Evolutionary conservation across 1,140 invertebrate species (phyloP), one percentile per base, ranked within the genome.

Genomic region (Belonocnema kinseyi): DNA sequence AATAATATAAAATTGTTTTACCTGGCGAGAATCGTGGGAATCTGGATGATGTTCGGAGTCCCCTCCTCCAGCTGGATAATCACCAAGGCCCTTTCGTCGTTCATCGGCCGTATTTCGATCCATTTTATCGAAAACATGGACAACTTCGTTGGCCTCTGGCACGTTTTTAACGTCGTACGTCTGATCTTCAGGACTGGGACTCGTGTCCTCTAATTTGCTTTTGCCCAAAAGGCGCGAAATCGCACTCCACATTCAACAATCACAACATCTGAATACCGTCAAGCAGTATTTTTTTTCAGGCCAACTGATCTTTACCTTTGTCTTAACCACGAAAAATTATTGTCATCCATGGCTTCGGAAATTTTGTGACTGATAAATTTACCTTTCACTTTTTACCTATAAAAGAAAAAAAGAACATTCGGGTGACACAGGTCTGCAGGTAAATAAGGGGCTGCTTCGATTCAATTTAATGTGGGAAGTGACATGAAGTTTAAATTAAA

Each of bases 121-220:
- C 91, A 92, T 92, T 86, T 86, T 86, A 85, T 88, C 87, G 89
- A 87, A 90, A 89, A 89, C 91, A 92, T 92, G 87, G 89, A 90
- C 91, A 88, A 85, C 86, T 86, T 84, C 83, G 82, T 87, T 82
- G 75, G 86, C 86, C 84, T 81, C 86, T 80, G 86, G 82, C 85
- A 84, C 82, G 76, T 85, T 83, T 75, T 78, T 85, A 79, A 83
- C 83, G 81, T 87, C 79, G 78, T 78, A 82, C 78, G 81, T 78
- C 73, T 78, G 77, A 85, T 87, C 72, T 80, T 84, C 73, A 78
- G 83, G 83, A 73, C 77, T 86, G 77, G 66, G 74, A 81, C 79
- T 80, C 78, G 79, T 74, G 75, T 88, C 85, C 74, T 87, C 84
- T 77, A 82, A 77, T 81, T 90, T 89, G 80, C 86, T 86, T 76